These are phyloP conservation scores for Coluber constrictor DNA, from an alignment of 2,797 vertebrate genomes.

Conservation along the genomic window DNA sequence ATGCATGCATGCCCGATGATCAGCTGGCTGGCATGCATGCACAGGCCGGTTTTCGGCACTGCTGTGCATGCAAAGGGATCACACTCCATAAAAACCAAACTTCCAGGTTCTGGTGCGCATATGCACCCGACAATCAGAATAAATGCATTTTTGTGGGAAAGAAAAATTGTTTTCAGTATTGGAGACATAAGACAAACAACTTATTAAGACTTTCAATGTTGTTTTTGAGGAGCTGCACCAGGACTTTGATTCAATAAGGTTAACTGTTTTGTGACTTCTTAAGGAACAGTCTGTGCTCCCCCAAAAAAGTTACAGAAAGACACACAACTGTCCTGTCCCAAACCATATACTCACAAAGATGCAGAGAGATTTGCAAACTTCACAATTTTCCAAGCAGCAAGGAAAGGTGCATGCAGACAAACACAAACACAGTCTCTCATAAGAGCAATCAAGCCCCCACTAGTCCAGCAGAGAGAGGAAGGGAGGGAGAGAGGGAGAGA, in stretches of 20 bases:
- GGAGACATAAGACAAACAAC: background rate
- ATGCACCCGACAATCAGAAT: background rate
- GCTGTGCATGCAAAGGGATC: no score
- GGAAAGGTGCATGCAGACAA: background rate
- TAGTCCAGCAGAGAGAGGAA: background rate
- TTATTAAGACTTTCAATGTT: background rate
- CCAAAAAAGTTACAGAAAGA: background rate
- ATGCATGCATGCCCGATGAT: no score
- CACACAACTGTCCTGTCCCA: background rate
- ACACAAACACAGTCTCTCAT: background rate
- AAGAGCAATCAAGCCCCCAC: background rate
- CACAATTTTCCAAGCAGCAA: background rate
- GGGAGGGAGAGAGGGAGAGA: rapidly evolving
- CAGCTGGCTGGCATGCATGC: no score
- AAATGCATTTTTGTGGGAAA: background rate
- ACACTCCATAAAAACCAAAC: no score
- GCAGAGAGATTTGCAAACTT: background rate
- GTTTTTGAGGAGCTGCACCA: background rate
- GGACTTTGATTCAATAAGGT: background rate
- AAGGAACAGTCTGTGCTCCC: background rate
- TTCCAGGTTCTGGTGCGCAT: no score
- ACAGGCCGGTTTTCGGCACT: no score
- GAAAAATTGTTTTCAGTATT: background rate
- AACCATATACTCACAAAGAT: background rate
- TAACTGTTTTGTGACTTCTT: background rate